Percentiles rank a stretch among this genome's conserved stretches.
These are phyloP conservation scores for Tringa solitaria DNA, from an alignment of 2,113 vertebrate genomes.

Conservation along the genomic window DNA sequence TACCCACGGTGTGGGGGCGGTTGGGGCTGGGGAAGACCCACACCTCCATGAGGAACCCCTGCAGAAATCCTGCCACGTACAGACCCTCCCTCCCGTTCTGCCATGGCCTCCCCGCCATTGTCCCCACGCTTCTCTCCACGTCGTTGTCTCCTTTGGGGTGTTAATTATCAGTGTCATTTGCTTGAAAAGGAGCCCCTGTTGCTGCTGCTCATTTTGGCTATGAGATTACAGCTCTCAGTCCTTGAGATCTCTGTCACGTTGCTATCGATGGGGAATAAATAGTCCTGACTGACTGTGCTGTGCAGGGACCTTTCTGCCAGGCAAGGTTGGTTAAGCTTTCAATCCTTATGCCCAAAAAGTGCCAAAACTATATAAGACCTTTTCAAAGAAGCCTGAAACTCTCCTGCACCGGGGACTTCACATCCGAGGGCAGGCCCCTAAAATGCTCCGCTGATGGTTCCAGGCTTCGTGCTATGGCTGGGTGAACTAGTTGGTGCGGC, in stretches of 20 bases:
- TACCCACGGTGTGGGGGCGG: neutral
- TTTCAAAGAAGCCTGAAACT: neutral
- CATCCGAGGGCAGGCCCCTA: neutral
- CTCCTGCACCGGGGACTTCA: neutral
- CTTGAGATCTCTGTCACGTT: neutral
- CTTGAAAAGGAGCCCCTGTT: neutral
- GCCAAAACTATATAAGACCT: neutral
- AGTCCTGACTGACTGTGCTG: neutral
- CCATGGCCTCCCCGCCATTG: neutral
- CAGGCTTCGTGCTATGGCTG: neutral
- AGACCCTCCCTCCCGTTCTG: neutral
- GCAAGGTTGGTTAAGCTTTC: neutral
- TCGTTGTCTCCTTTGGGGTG: neutral
- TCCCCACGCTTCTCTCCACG: rapidly evolving
- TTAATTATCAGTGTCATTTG: neutral
- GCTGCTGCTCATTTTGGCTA: neutral
- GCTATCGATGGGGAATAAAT: neutral
- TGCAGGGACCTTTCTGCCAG: neutral
- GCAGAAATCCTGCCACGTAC: neutral
- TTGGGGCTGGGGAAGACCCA: neutral
- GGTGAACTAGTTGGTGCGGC: neutral
- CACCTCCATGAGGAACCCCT: neutral
- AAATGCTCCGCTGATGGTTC: neutral
- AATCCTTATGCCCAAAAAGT: neutral
- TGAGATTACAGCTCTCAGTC: neutral